Evolutionary conservation across 2,888 invertebrate genomes (phyloP).

Genomic region (Eupithecia inturbata): DNA sequence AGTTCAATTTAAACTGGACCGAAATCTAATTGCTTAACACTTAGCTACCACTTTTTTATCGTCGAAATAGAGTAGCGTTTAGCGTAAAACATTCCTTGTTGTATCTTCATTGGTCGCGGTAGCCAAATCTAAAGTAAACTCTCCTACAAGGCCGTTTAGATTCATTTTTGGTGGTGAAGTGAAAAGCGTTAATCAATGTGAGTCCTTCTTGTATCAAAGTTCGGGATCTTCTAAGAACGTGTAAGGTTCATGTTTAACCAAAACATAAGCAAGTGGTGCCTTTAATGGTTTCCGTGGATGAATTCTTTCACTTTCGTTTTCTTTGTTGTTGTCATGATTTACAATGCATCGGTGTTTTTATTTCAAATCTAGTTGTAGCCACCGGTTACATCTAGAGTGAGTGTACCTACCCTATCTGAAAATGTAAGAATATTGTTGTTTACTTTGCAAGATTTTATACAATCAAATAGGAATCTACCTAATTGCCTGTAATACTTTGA

Average conservation of each 20-base stretch:
- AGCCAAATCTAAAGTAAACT: constrained; percentile 48
- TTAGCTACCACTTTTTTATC: constrained; percentile 52
- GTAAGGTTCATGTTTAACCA: constrained; percentile 70
- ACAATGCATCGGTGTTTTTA: constrained; percentile 51
- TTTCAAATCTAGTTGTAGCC: background rate
- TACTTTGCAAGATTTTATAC: background rate
- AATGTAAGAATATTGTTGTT: background rate
- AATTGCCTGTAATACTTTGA: background rate
- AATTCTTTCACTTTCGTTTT: constrained; percentile 75
- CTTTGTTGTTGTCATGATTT: constrained; percentile 62
- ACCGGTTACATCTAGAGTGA: background rate
- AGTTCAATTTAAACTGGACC: constrained; percentile 53
- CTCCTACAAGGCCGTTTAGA: constrained; percentile 47
- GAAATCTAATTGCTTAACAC: constrained; percentile 46
- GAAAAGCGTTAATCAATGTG: constrained; percentile 76
- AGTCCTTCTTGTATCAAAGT: constrained; percentile 64
- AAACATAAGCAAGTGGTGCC: constrained; percentile 69
- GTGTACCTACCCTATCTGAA: background rate
- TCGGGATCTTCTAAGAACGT: constrained; percentile 73
- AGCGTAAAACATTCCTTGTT: constrained; percentile 51
- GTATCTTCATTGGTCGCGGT: constrained; percentile 64
- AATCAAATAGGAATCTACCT: background rate
- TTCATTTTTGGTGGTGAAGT: constrained; percentile 52
- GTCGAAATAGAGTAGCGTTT: constrained; percentile 56
- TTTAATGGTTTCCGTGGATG: constrained; percentile 67